Conservation (phyloP, 2,888 invertebrate species). For the Pomacea canaliculata region DNA sequence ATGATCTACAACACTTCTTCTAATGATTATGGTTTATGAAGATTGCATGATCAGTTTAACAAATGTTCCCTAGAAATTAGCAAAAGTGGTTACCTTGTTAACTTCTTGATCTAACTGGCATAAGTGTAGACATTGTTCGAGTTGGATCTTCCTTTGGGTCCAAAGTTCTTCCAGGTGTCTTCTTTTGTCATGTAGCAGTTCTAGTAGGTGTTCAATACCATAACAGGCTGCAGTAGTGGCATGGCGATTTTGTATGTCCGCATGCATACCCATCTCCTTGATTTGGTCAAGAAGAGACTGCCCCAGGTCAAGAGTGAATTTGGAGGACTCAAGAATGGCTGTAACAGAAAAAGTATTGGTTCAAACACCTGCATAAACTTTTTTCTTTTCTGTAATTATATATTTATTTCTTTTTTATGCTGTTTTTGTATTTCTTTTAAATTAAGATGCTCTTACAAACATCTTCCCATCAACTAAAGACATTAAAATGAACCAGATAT, state of each 20-base stretch:
- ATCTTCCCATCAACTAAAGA: too few relatives aligned
- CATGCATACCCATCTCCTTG: slow-evolving; percentile 81
- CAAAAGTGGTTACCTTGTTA: slow-evolving; percentile 66
- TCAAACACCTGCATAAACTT: too few relatives aligned
- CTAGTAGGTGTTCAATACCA: slow-evolving; percentile 71
- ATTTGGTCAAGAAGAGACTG: slow-evolving; percentile 81
- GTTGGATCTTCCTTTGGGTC: slow-evolving; percentile 79
- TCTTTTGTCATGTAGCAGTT: slow-evolving; percentile 79
- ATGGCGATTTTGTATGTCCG: slow-evolving; percentile 75
- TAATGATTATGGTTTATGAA: too few relatives aligned
- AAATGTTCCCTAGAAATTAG: too few relatives aligned
- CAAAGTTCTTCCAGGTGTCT: slow-evolving; percentile 77
- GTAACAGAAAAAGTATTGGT: slow-evolving; percentile 22
- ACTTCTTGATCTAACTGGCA: slow-evolving; percentile 82
- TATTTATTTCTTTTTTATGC: too few relatives aligned
- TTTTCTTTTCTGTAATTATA: too few relatives aligned
- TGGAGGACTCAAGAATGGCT: slow-evolving; percentile 81
- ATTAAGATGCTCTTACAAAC: too few relatives aligned
- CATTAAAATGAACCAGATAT: too few relatives aligned
- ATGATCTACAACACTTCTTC: too few relatives aligned
- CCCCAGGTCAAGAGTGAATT: slow-evolving; percentile 85
- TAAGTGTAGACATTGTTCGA: slow-evolving; percentile 84
- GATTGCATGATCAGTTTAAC: too few relatives aligned
- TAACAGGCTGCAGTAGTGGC: slow-evolving; percentile 72
- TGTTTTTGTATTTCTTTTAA: too few relatives aligned